Conservation (phyloP, 2,888 invertebrate genomes). For the Pomacea canaliculata region DNA sequence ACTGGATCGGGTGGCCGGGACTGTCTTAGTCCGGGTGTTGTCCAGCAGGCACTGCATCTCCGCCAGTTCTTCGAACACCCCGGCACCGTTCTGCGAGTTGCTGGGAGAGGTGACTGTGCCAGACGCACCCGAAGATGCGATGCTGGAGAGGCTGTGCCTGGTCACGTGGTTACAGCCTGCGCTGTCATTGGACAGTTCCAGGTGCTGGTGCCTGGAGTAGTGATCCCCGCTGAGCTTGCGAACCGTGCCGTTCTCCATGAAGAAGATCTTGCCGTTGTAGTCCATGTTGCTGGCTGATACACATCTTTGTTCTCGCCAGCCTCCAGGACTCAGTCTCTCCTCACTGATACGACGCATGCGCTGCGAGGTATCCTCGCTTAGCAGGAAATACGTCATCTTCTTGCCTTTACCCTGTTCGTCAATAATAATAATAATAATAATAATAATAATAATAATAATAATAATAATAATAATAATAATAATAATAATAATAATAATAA, state of each 20-base stretch:
- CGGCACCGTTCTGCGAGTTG: background rate
- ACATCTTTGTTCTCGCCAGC: constrained; percentile 27
- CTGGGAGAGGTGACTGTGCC: background rate
- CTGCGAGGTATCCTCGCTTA: constrained; percentile 58
- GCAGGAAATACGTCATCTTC: constrained; percentile 69
- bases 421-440: too few species aligned
- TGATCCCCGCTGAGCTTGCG: constrained; percentile 2
- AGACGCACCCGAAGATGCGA: constrained; percentile 5
- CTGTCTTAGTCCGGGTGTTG: constrained; percentile 7
- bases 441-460: too few species aligned
- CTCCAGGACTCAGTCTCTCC: constrained; percentile 26
- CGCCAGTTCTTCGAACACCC: constrained; percentile 8
- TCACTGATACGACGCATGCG: constrained; percentile 47
- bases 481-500: too few species aligned
- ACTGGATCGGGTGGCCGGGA: background rate
- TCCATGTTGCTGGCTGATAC: constrained; percentile 38
- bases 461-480: too few species aligned
- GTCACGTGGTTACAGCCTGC: background rate
- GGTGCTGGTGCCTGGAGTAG: background rate
- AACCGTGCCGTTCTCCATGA: constrained; percentile 24
- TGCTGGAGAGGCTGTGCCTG: constrained; percentile 10
- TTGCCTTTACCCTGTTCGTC: constrained; percentile 69
- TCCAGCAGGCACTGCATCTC: constrained; percentile 22
- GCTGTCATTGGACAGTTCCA: background rate
- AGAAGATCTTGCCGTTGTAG: constrained; percentile 32